These are phyloP conservation scores for Zosterops lateralis DNA, from an alignment of 2,113 vertebrate species.

Conservation along the genomic window DNA sequence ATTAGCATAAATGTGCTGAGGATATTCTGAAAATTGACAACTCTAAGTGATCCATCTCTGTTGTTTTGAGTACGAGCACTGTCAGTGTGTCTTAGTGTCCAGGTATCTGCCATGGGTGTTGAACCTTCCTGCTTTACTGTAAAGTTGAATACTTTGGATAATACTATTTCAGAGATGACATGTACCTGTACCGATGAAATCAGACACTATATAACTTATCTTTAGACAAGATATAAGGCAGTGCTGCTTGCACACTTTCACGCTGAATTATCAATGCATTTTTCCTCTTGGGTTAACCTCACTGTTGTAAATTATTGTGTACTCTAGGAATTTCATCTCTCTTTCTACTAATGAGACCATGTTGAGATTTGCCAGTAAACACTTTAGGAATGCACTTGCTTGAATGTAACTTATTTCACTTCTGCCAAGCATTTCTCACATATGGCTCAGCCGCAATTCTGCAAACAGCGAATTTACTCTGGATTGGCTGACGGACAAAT, in stretches of 20 bases:
- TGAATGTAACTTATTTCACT: neutral
- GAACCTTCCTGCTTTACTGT: neutral
- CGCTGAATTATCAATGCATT: neutral
- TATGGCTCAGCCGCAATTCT: neutral
- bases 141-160: constrained; percentile 25
- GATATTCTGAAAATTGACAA: neutral
- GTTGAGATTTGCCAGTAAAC: neutral
- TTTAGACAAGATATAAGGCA: constrained; percentile 3
- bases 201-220: constrained; percentile 28
- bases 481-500: neutral
- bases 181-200: constrained; percentile 13
- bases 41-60: neutral
- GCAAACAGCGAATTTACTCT: neutral
- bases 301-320: neutral
- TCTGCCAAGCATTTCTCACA: neutral
- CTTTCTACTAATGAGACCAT: neutral
- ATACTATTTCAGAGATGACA: constrained; percentile 35
- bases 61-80: neutral
- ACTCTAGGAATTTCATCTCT: neutral
- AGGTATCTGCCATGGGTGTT: neutral
- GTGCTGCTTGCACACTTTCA: constrained; percentile 15
- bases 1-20: neutral
- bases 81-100: neutral
- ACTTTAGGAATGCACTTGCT: neutral
- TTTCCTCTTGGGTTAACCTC: neutral